A percentile compares a stretch with the other conserved stretches of the same genome.
Evolutionary conservation across 2,113 vertebrate species (phyloP).

Genomic region (Alligator mississippiensis): DNA sequence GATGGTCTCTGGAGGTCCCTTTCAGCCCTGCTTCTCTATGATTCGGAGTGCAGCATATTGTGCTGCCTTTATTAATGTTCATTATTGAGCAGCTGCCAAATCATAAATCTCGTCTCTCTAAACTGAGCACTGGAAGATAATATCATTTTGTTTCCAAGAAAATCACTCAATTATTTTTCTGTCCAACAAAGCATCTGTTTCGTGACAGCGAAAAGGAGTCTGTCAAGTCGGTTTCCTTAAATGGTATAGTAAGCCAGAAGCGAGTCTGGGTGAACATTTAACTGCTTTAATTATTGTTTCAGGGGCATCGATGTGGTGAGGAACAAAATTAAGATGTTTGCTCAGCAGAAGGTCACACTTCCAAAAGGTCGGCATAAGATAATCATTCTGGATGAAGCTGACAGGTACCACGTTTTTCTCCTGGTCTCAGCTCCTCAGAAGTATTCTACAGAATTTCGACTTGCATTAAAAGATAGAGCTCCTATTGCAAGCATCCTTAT

Average conservation of each 20-base stretch:
- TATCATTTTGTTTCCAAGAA: neutral
- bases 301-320: conserved; percentile 98
- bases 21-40: neutral
- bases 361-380: conserved; percentile 97
- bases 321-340: conserved; percentile 99
- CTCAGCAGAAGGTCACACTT: conserved; percentile 97
- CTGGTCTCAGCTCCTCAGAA: neutral
- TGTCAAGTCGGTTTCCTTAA: neutral
- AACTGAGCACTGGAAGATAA: neutral
- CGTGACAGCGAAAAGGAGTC: neutral
- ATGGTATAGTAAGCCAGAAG: neutral
- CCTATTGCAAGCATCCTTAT: neutral
- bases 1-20: neutral
- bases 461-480: neutral
- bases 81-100: neutral
- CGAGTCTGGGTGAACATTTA: neutral
- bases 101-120: neutral
- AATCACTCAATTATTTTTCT: neutral
- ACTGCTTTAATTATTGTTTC: conserved; percentile 26
- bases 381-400: conserved; percentile 97
- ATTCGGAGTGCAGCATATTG: neutral
- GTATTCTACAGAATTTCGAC: neutral
- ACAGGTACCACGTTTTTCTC: conserved; percentile 82
- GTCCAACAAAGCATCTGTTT: neutral
- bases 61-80: neutral